Conservation (phyloP, 1,140 invertebrate genomes). For the Trachymyrmex septentrionalis region DNA sequence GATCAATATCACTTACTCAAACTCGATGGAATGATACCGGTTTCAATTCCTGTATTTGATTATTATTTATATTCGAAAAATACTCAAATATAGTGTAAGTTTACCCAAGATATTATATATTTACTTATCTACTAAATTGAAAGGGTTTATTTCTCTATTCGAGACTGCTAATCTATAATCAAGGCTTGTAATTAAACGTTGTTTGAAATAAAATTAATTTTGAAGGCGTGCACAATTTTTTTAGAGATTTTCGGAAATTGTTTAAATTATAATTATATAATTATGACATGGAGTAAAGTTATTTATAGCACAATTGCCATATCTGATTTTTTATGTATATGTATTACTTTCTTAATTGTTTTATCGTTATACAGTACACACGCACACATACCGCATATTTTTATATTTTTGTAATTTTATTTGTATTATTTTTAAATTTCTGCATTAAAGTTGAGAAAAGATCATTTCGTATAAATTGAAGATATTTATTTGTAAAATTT, state of each 20-base stretch:
- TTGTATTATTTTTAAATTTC: slow-evolving; percentile 5
- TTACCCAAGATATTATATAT: neutral
- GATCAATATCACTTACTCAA: slow-evolving; percentile 1
- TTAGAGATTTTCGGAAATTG: neutral
- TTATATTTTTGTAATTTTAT: too few relatives aligned
- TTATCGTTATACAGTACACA: neutral
- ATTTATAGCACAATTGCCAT: slow-evolving; percentile 13
- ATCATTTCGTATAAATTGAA: neutral
- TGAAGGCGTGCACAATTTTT: slow-evolving; percentile 16
- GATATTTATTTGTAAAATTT: neutral
- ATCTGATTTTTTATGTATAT: slow-evolving; percentile 15
- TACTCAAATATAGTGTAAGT: slow-evolving; percentile 16
- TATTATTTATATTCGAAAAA: slow-evolving; percentile 20
- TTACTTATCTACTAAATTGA: neutral
- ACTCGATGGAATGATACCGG: slow-evolving; percentile 14
- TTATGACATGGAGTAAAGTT: neutral
- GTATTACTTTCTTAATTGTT: neutral
- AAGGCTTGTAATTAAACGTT: slow-evolving; percentile 32
- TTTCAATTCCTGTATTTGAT: slow-evolving; percentile 32
- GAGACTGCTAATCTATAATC: slow-evolving; percentile 9
- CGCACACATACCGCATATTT: neutral
- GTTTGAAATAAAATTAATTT: slow-evolving; percentile 4
- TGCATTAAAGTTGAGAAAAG: neutral
- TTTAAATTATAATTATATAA: neutral
- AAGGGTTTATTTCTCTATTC: neutral